phyloP scores from a whole-genome alignment of 2,888 invertebrate species.

The Heteromyza rotundicornis region DNA sequence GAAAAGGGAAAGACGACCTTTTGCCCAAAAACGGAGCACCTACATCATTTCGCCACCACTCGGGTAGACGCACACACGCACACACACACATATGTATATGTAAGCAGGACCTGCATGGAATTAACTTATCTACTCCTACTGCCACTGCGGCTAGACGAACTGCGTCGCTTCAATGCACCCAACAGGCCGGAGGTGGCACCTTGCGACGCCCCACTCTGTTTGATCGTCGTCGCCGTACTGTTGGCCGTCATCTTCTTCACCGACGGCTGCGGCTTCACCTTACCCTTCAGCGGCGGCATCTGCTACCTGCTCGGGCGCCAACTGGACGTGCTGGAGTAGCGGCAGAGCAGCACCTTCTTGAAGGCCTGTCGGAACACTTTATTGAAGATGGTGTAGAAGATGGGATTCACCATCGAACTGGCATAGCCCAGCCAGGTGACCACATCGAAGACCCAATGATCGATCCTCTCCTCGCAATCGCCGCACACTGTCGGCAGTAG shows the following conservation, averaged over 20 bases:
- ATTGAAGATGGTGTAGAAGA: constrained; percentile 95
- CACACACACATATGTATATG: too few relatives aligned
- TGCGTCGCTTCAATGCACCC: not conserved
- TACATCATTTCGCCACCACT: too few relatives aligned
- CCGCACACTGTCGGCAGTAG: constrained; percentile 83
- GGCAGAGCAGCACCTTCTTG: constrained; percentile 82
- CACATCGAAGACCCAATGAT: constrained; percentile 82
- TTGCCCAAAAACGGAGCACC: too few relatives aligned
- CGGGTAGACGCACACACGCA: too few relatives aligned
- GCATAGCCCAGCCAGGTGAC: constrained; percentile 94
- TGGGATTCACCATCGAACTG: constrained; percentile 93
- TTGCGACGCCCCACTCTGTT: constrained; percentile 6
- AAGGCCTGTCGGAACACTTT: constrained; percentile 91
- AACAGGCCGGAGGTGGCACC: constrained; percentile 19
- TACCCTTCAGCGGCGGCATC: constrained; percentile 33
- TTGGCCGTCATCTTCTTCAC: not conserved
- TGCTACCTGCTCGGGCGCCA: constrained; percentile 68
- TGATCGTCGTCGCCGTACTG: not conserved
- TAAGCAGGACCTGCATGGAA: too few relatives aligned
- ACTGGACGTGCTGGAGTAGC: constrained; percentile 68
- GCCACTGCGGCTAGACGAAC: constrained; percentile 18
- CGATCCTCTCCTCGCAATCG: constrained; percentile 77
- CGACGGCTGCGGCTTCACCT: constrained; percentile 30
- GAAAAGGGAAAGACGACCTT: too few relatives aligned
- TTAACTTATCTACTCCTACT: constrained; percentile 25